Conservation (phyloP, 2,113 vertebrate genomes). For the Catharus minimus region DNA sequence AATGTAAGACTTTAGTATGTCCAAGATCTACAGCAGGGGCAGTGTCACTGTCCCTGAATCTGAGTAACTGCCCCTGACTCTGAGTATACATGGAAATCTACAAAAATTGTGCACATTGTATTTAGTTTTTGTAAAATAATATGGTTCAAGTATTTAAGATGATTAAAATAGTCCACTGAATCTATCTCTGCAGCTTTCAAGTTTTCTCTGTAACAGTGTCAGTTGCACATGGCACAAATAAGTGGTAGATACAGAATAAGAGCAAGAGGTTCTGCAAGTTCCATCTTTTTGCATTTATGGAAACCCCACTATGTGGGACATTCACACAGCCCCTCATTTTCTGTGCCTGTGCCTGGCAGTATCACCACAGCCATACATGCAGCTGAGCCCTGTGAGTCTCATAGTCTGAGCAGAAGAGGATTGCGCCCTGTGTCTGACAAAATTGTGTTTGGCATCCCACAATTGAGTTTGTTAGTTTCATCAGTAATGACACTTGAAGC, state of each 20-base stretch:
- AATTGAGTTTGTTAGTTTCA: neutral
- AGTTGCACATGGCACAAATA: neutral
- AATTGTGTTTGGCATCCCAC: neutral
- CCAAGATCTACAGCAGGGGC: neutral
- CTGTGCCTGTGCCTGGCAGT: neutral
- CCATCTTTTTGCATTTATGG: neutral
- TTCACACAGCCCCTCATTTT: neutral
- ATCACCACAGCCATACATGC: neutral
- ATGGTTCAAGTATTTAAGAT: neutral
- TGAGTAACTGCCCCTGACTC: neutral
- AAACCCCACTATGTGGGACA: neutral
- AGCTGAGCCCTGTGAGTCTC: neutral
- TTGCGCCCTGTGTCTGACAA: neutral
- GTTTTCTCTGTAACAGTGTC: neutral
- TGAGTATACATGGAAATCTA: neutral
- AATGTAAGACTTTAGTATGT: fast-evolving
- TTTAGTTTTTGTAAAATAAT: neutral
- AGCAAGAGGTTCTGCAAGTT: neutral
- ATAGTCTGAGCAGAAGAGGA: neutral
- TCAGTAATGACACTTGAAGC: neutral
- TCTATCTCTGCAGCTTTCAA: neutral
- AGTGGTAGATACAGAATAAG: neutral
- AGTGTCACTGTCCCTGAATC: neutral
- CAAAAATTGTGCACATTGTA: neutral
- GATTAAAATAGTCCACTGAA: neutral